Conservation (phyloP, 2,113 vertebrate genomes). For the Danionella cerebrum region DNA sequence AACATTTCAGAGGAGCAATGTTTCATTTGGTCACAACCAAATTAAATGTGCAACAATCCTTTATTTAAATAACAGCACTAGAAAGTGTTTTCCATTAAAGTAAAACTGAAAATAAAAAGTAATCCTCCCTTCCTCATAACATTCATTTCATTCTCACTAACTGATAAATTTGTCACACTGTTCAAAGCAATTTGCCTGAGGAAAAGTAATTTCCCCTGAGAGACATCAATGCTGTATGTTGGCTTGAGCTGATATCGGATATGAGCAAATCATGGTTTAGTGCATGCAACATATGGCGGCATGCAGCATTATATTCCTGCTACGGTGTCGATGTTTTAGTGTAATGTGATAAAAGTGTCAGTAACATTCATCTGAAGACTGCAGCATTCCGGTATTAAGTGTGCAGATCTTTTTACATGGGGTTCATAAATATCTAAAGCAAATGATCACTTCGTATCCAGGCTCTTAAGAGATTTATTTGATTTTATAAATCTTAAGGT, state of each 20-base stretch:
- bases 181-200: conserved; percentile 31
- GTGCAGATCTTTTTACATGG: neutral
- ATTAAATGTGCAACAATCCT: no score
- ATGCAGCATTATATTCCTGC: neutral
- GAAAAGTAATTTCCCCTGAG: conserved; percentile 33
- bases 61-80: neutral
- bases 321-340: neutral
- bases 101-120: conserved; percentile 40
- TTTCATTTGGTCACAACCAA: no score
- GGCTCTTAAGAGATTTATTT: neutral
- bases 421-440: neutral
- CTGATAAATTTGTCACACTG: conserved; percentile 41
- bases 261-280: neutral
- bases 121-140: conserved; percentile 43
- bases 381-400: neutral
- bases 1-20: no score
- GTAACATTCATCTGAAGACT: neutral
- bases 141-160: conserved; percentile 37
- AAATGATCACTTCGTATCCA: neutral
- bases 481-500: neutral
- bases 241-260: neutral
- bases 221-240: conserved; percentile 1
- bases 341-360: conserved; percentile 1
- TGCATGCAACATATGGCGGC: neutral
- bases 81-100: no score